phyloP scores from a whole-genome alignment of 1,140 invertebrate species.

The Archivesica marissinica region DNA sequence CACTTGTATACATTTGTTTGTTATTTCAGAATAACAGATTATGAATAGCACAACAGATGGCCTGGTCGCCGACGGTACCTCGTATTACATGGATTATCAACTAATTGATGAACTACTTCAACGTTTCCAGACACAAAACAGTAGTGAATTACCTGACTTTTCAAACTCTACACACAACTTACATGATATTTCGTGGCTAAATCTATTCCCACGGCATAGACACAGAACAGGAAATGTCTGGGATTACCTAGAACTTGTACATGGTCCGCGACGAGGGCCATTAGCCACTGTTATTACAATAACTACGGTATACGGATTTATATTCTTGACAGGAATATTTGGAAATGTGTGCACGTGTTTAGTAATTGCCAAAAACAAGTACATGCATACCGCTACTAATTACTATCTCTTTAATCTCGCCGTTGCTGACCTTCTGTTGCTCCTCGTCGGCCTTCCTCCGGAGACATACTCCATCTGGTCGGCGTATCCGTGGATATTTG shows the following conservation, averaged over 20 bases:
- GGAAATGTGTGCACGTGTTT: slow-evolving; percentile 82
- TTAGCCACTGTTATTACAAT: slow-evolving; percentile 69
- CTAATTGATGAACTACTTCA: background rate
- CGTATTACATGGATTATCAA: background rate
- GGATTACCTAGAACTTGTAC: slow-evolving; percentile 59
- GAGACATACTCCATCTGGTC: slow-evolving; percentile 95
- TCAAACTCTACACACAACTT: background rate
- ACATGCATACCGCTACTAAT: slow-evolving; percentile 88
- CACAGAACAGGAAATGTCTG: slow-evolving; percentile 52
- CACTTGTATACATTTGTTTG: background rate
- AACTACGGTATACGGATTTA: slow-evolving; percentile 77
- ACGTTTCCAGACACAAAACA: background rate
- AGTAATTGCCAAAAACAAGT: slow-evolving; percentile 80
- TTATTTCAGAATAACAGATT: background rate
- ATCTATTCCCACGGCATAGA: slow-evolving; percentile 3
- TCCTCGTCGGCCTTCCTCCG: slow-evolving; percentile 90
- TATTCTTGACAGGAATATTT: slow-evolving; percentile 78
- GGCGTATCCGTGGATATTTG: slow-evolving; percentile 94
- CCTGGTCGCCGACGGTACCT: background rate
- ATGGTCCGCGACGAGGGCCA: slow-evolving; percentile 66
- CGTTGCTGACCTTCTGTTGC: slow-evolving; percentile 94
- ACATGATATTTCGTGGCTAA: background rate
- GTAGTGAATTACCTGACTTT: slow-evolving; percentile 1
- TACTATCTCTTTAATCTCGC: slow-evolving; percentile 97
- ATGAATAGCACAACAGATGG: slow-evolving; percentile 15